Evolutionary conservation across 2,113 vertebrate species (phyloP).

Genomic region (Gobiocypris rarus): DNA sequence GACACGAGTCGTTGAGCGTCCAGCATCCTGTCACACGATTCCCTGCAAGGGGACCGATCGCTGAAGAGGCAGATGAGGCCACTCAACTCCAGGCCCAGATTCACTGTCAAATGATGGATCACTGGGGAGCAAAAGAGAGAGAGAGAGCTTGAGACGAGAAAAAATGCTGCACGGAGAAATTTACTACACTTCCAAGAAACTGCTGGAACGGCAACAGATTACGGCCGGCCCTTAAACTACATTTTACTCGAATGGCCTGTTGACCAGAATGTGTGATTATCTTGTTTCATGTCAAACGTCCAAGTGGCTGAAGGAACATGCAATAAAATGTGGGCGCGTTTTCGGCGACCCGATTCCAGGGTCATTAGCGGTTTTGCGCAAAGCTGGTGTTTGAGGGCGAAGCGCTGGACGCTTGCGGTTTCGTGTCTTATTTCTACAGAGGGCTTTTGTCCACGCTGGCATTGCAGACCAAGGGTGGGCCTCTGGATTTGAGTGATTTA

Average conservation of each 20-base stretch:
- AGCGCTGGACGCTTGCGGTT: constrained; percentile 50
- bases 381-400: constrained; percentile 60
- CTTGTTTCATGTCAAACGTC: constrained; percentile 55
- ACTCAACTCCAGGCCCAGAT: constrained; percentile 70
- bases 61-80: constrained; percentile 72
- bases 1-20: constrained; percentile 62
- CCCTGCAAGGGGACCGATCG: constrained; percentile 67
- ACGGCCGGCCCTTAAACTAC: constrained; percentile 22
- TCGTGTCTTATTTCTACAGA: constrained; percentile 57
- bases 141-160: constrained; percentile 44
- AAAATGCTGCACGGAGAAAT: constrained; percentile 66
- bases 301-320: constrained; percentile 41
- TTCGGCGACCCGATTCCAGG: constrained; percentile 41
- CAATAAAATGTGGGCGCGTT: constrained; percentile 56
- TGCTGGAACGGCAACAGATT: constrained; percentile 61
- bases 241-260: constrained; percentile 63
- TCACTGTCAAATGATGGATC: constrained; percentile 77
- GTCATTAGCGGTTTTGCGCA: constrained; percentile 57
- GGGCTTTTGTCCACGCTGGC: constrained; percentile 52
- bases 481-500: constrained; percentile 60
- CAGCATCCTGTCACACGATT: constrained; percentile 65
- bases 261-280: constrained; percentile 61
- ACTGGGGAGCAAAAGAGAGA: constrained; percentile 64
- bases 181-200: constrained; percentile 70
- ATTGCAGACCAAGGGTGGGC: constrained; percentile 3